phyloP scores from a whole-genome alignment of 2,888 invertebrate genomes.

The Dynastes hyllus region DNA sequence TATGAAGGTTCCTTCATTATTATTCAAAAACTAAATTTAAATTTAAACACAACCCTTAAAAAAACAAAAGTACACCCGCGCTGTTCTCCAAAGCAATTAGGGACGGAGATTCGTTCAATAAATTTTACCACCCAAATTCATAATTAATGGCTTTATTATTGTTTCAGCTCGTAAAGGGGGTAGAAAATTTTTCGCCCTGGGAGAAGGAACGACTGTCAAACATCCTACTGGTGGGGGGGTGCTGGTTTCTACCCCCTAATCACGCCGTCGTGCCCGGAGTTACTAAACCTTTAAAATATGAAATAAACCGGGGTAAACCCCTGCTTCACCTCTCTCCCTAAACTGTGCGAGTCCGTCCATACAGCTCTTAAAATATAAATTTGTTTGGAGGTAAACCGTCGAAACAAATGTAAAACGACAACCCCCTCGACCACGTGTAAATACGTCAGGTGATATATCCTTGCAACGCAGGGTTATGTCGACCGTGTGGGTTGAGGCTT shows the following conservation, averaged over 20 bases:
- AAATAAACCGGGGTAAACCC: slow-evolving; percentile 42
- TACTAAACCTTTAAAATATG: too few species aligned
- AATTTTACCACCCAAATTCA: too few species aligned
- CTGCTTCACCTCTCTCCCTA: background rate
- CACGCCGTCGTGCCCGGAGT: slow-evolving; percentile 52
- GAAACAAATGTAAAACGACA: slow-evolving; percentile 48
- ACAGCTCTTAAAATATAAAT: slow-evolving; percentile 43
- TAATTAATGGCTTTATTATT: slow-evolving; percentile 43
- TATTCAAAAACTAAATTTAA: too few species aligned
- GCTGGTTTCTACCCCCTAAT: slow-evolving; percentile 59
- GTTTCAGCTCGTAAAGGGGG: slow-evolving; percentile 54
- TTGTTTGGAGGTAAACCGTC: slow-evolving; percentile 39
- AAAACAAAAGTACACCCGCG: too few species aligned
- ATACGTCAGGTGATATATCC: slow-evolving; percentile 28
- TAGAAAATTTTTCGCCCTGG: too few species aligned
- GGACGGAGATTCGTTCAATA: too few species aligned
- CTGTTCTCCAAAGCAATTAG: too few species aligned
- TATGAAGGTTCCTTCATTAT: too few species aligned
- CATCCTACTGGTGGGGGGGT: slow-evolving; percentile 61
- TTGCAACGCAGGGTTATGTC: too few species aligned
- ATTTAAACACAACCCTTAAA: too few species aligned
- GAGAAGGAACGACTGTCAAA: slow-evolving; percentile 60
- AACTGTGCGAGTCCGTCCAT: slow-evolving; percentile 1
- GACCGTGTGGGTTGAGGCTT: background rate
- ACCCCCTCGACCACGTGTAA: slow-evolving; percentile 31